phyloP scores from a whole-genome alignment of 2,888 invertebrate genomes.

The Tenthredo amoena region DNA sequence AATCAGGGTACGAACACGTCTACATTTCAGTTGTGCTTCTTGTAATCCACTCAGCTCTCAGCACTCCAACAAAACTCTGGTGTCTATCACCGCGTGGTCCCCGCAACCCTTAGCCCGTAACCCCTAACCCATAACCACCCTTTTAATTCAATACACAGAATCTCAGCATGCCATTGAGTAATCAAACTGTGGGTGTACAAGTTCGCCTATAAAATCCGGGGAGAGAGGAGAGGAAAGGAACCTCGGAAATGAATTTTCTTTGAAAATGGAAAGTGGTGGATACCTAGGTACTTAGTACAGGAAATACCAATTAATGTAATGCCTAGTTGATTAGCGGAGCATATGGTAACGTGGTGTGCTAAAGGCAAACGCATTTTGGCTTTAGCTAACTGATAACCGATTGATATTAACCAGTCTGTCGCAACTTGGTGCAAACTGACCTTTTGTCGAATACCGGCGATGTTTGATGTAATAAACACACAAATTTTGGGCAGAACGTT shows the following conservation, averaged over 20 bases:
- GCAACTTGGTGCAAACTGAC: not conserved
- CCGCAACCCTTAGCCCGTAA: not conserved
- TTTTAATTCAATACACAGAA: slow-evolving; percentile 24
- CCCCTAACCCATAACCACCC: not conserved
- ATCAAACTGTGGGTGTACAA: not conserved
- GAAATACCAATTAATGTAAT: not conserved
- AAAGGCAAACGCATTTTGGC: slow-evolving; percentile 1
- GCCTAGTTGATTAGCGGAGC: not conserved
- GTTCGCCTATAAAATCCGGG: not conserved
- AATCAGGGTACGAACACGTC: slow-evolving; percentile 39
- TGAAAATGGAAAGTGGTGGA: not conserved
- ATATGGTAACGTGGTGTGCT: not conserved
- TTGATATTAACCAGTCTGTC: not conserved
- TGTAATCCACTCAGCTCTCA: slow-evolving; percentile 37
- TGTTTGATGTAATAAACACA: slow-evolving; percentile 2
- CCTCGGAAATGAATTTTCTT: not conserved
- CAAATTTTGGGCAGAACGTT: not conserved
- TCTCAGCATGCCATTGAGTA: slow-evolving; percentile 30
- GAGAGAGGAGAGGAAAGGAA: not conserved
- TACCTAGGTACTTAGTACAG: not conserved
- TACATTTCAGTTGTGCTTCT: slow-evolving; percentile 11
- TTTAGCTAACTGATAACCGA: not conserved
- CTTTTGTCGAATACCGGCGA: not conserved
- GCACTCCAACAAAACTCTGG: not conserved
- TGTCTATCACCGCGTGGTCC: slow-evolving; percentile 27